A percentile compares a stretch with the other conserved stretches of the same genome.
Conservation (phyloP, 2,113 vertebrate genomes). For the Emberiza fucata region DNA sequence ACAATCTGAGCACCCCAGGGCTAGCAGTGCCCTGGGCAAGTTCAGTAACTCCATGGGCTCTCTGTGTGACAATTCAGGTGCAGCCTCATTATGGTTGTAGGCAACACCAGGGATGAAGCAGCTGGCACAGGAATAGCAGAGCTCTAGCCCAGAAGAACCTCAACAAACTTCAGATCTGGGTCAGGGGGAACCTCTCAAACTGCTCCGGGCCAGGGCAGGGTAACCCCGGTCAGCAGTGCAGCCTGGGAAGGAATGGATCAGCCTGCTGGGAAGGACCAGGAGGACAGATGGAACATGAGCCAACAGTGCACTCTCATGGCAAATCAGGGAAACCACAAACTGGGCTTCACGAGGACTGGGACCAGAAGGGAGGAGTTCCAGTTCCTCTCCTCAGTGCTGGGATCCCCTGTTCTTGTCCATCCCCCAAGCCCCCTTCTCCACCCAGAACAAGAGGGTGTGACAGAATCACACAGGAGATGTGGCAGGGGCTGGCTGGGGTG, state of each 20-base stretch:
- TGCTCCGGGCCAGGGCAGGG: background rate
- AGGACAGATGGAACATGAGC: background rate
- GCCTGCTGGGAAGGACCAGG: background rate
- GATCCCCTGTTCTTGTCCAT: too few relatives aligned
- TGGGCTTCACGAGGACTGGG: background rate
- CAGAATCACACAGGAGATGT: background rate
- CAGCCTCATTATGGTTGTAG: background rate
- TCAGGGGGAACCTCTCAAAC: background rate
- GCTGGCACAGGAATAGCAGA: background rate
- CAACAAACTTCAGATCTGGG: background rate
- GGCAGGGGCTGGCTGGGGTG: background rate
- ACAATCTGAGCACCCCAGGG: background rate
- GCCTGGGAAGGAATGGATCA: background rate
- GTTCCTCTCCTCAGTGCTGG: background rate
- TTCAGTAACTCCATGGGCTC: background rate
- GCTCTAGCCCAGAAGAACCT: background rate
- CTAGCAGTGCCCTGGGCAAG: rapidly evolving
- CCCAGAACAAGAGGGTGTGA: background rate
- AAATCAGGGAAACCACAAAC: background rate
- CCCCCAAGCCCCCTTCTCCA: background rate
- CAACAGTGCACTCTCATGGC: conserved; percentile 61
- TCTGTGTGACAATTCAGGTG: background rate
- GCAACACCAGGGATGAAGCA: background rate
- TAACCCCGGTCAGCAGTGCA: rapidly evolving
- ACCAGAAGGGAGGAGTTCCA: background rate